Base-by-base conservation (phyloP, 1,140 invertebrate genomes). In the Pararge aegeria region DNA sequence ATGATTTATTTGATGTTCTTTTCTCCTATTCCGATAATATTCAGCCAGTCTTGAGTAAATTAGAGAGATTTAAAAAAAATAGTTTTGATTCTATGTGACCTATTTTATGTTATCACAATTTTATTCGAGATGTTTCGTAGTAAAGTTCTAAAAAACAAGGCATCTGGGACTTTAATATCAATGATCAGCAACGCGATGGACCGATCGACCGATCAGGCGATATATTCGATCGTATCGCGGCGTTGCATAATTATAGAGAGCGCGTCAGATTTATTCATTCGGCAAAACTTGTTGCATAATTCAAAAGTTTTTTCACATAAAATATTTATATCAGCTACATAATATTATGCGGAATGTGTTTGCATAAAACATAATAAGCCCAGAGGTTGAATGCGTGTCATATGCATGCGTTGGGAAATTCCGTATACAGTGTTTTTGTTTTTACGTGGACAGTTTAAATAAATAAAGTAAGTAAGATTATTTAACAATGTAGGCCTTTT, bases 181-280 rank as follows among this genome's bases (percentile, higher is more conserved):
- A 12, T 12, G 30, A 34, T 34, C 30, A 10, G n/a, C 10, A 34
- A n/a, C 3, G 30, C 30, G 30, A 34, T 34, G 10, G 30, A 10
- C 10, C 30, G 30, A 34, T 34, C 30, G 30, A 10, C 30, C 62
- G 68, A 66, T 73, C 77, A 67, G 69, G 75, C 68, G 75, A 79
- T 79, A 74, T 64, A 54, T 55, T 51, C 65, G 80, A 83, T 84
- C 56, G 62, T 80, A 84, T 84, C 81, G 67, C 30, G 49, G 64
- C 70, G 68, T 82, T 84, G 70, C 73, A 76, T 86, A 85, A 88
- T 86, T 88, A 83, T 72, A 85, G 72, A 77, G 68, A 70, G 73
- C 66, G 55, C 65, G 58, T 19, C 64, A 64, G 56, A 66, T 56
- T 73, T 67, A 70, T 76, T 59, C 68, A 60, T 75, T 71, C 68